Conservation (phyloP, 2,113 vertebrate genomes). For the Sinocyclocheilus maitianheensis region DNA sequence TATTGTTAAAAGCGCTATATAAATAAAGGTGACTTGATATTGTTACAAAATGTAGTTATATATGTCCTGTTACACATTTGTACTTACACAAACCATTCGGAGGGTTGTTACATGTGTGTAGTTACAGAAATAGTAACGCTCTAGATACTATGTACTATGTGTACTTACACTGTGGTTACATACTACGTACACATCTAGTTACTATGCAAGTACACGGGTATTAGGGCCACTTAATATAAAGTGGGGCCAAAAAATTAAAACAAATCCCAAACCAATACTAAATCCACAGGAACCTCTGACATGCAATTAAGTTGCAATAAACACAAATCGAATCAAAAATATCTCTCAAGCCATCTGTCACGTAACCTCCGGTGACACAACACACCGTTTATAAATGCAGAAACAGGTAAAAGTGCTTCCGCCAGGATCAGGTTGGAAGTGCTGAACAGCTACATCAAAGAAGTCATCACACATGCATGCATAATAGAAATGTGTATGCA, state of each 20-base stretch:
- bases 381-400: slow-evolving; percentile 7
- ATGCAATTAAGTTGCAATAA: not conserved
- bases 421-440: not conserved
- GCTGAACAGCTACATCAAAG: not conserved
- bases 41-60: no score
- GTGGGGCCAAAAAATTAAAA: not conserved
- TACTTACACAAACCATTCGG: no score
- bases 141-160: no score
- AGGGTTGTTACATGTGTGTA: no score
- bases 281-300: not conserved
- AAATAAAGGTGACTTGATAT: no score
- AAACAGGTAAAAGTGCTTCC: not conserved
- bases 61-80: no score
- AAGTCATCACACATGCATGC: not conserved
- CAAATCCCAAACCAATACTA: not conserved
- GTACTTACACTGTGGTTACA: no score
- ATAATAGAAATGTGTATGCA: slow-evolving; percentile 7
- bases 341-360: slow-evolving; percentile 39
- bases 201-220: no score
- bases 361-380: slow-evolving; percentile 8
- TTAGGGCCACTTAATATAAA: no score
- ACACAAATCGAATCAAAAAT: not conserved
- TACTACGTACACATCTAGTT: no score
- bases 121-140: no score
- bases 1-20: no score